Base-by-base conservation (phyloP, 1,140 invertebrate genomes). In the Aphelinus atriplicis region DNA sequence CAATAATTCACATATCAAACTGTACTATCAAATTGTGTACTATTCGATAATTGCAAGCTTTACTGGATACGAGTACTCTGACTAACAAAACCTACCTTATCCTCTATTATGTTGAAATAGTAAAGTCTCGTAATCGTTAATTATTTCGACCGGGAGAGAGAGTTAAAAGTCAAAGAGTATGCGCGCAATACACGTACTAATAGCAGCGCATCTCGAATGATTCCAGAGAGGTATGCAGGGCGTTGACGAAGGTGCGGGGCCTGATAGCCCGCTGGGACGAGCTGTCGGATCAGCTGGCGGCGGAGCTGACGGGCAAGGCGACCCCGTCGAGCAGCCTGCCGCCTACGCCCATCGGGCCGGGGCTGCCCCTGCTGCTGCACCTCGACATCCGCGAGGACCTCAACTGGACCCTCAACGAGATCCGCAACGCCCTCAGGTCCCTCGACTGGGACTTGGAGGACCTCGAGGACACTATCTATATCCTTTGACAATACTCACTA, bases 381-480 rank as follows among this genome's bases (percentile, higher is more conserved):
- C 81, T 72, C 86, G 89, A 89, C 48, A 86, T 92, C 55, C 93
- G 92, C 77, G 95, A 96, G 86, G 94, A 95, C 86, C 89, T 93
- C 71, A 95, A 97, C 87, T 97, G 96, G 95, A 97, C 95, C 26
- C 95, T 94, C 71, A 97, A 95, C 66, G 96, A 98, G 88, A 85
- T 98, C 61, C 91, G 94, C 81, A 98, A 97, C 89, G 94, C 96
- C 68, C 88, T 98, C 51, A 90, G 96, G 64, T 97, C 95, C 80
- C 97, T 98, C 83, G 96, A 98, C 88, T 98, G 96, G 97, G 97
- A 98, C 86, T 89, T 98, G 56, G 96, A 98, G 89, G 97, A 98
- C 87, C 90, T 98, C 66, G 96, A 98, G 88, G 96, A 98, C 87
- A 97, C 96, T 77, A 96, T 98, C 85, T 92, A 96, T 97, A 97